Base-by-base conservation (phyloP, 1,140 invertebrate genomes). In the Zaprionus capensis region DNA sequence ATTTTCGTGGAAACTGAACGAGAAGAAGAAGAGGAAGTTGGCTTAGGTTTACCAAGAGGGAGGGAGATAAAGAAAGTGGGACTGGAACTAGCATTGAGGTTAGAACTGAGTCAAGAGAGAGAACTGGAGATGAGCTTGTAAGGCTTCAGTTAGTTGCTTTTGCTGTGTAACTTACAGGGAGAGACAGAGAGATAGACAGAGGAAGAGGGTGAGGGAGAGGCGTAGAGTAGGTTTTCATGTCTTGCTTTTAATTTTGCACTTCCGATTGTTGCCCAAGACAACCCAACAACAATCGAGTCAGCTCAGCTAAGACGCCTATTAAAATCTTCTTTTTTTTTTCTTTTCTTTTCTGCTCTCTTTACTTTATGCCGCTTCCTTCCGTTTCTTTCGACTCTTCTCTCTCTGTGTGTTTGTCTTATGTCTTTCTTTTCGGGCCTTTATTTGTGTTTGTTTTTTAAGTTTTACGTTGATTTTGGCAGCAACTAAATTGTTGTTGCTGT, bases 161-260 rank as follows among this genome's bases (percentile, higher is more conserved):
- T 24, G 15, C 46, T 34, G 55, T 17, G 26, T 28, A 26, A 64
- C 44, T 46, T 14, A 68, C 38, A 53, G 31, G 9, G 9, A 34
- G 31, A 34, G 9, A 34, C 31, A 34, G 9, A 11, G 31, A 7
- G 28, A 9, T 55, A 63, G 2, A 46, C 15, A 17, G 5, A 11
- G 0, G n/a, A 0, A 61, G 20, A 44, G 1, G 17, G 17, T 31
- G 1, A 34, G 12, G 22, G 38, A 63, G 38, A 53, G 14, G 2
- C 22, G 26, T 12, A 36, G 28, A 51, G 22, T 55, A 31, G 15
- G 49, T 53, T 34, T 57, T 36, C 28, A 56, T 73, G 74, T 77
- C 74, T 73, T 63, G 62, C 63, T 67, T 77, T 72, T 77, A 77
- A 77, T 73, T 77, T 73, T 71, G 70, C 34, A 65, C 74, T 77